Conservation (phyloP, 2,888 invertebrate genomes). For the Melinaea menophilus region DNA sequence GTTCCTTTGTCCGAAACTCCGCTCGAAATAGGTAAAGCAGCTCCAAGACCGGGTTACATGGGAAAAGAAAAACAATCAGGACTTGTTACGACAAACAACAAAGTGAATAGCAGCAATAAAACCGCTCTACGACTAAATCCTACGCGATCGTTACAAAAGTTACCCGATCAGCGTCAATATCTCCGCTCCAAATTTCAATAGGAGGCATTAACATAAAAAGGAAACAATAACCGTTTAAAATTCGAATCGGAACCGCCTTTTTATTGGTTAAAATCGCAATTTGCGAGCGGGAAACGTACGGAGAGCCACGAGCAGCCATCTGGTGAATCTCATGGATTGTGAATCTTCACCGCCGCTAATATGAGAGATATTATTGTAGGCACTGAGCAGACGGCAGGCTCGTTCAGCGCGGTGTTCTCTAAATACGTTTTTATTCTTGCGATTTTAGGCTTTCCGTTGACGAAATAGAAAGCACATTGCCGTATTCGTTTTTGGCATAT, state of each 20-base stretch:
- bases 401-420: conserved; percentile 21
- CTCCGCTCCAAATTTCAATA: conserved; percentile 68
- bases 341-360: conserved; percentile 26
- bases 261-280: conserved; percentile 71
- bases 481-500: conserved; percentile 34
- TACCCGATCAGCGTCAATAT: conserved; percentile 58
- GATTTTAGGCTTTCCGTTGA: conserved; percentile 31
- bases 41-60: conserved; percentile 31
- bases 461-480: conserved; percentile 35
- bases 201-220: conserved; percentile 74
- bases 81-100: conserved; percentile 51
- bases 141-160: conserved; percentile 54
- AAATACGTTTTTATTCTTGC: conserved; percentile 22
- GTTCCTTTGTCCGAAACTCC: conserved; percentile 56
- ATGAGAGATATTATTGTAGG: conserved; percentile 30
- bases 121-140: conserved; percentile 59
- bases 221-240: conserved; percentile 76
- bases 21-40: conserved; percentile 34
- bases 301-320: conserved; percentile 30
- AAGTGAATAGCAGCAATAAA: conserved; percentile 64
- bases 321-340: conserved; percentile 24
- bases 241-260: conserved; percentile 66
- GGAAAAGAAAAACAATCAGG: conserved; percentile 60
- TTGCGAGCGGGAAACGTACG: conserved; percentile 58
- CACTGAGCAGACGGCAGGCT: conserved; percentile 27